A percentile compares a stretch with the other conserved stretches of the same genome.
These are phyloP conservation scores for Acronicta leporina DNA, from an alignment of 2,888 invertebrate species.

Conservation along the genomic window DNA sequence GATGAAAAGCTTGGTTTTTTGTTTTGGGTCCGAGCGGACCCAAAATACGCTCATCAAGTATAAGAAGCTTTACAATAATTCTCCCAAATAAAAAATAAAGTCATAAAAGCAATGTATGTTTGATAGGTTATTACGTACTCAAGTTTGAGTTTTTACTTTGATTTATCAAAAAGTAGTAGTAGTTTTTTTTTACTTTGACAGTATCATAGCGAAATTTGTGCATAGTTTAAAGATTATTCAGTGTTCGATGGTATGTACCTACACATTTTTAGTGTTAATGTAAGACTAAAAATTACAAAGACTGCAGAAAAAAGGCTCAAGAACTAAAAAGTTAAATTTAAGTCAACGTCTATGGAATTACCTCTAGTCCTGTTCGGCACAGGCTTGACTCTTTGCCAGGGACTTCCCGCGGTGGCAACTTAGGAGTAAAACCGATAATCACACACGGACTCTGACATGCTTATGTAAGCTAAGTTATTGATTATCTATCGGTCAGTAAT, in stretches of 20 bases:
- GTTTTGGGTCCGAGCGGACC: too few relatives aligned
- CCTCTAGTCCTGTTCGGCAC: conserved; percentile 39
- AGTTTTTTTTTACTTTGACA: too few relatives aligned
- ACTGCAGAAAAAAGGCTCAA: background rate
- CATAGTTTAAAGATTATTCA: background rate
- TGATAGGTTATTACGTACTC: too few relatives aligned
- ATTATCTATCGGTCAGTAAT: conserved; percentile 1
- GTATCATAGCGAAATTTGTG: too few relatives aligned
- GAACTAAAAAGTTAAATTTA: conserved; percentile 1
- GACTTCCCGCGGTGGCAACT: conserved; percentile 46
- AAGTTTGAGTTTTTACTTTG: too few relatives aligned
- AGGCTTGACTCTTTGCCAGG: conserved; percentile 45
- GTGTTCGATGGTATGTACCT: too few relatives aligned
- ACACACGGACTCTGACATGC: conserved; percentile 20
- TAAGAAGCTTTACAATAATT: too few relatives aligned
- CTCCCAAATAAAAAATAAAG: too few relatives aligned
- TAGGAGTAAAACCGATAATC: conserved; percentile 44
- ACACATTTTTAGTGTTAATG: background rate
- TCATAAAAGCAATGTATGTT: too few relatives aligned
- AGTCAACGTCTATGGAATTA: conserved; percentile 22
- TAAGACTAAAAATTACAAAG: background rate
- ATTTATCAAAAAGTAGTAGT: too few relatives aligned
- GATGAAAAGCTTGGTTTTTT: too few relatives aligned
- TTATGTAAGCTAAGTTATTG: background rate
- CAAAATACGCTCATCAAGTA: too few relatives aligned